Evolutionary conservation across 2,113 vertebrate genomes (phyloP), one percentile per base, ranked within the genome.

Genomic region (Chroicocephalus ridibundus): DNA sequence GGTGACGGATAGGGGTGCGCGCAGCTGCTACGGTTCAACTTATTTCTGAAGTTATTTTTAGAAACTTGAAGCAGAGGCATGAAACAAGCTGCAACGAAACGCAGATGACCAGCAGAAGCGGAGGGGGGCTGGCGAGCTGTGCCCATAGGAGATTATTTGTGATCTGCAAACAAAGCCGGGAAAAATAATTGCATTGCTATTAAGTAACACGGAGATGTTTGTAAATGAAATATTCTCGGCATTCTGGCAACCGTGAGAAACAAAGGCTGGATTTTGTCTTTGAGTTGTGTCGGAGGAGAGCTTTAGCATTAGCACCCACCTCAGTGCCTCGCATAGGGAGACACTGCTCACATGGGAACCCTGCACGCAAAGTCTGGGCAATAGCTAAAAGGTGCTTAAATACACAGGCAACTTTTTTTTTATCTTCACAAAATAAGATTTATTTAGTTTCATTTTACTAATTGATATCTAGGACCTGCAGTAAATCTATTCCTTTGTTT

Each of bases 1-100:
- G 0, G 26, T 19, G 61, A 25, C 69, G n/a, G 47, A 3, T 1
- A 13, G n/a, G 51, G n/a, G 13, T 3, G 19, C 0, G 4, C 1
- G 58, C 91, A 64, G 91, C 58, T 86, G 47, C 90, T 6, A 7
- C 0, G 3, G 19, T 10, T 6, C 18, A 74, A 86, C 78, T 77
- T 16, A 15, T 1, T 34, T 17, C 86, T 46, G 15, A 21, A 89
- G 93, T 83, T 88, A 70, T 88, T 96, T 94, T 71, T 75, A 60
- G 77, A 46, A 76, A 10, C 65, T 46, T 3, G 55, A 36, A 51
- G 15, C 34, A 1, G 38, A 92, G 61, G 34, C 76, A 5, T 1
- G 25, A 31, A 71, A 52, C 10, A 1, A 29, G 74, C 7, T 2
- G 15, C 40, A 21, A 5, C 64, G 24, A 40, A 47, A 76, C 0